These are phyloP conservation scores for Cichlasoma orientale DNA, from an alignment of 2,797 vertebrate genomes.

Conservation along the genomic window DNA sequence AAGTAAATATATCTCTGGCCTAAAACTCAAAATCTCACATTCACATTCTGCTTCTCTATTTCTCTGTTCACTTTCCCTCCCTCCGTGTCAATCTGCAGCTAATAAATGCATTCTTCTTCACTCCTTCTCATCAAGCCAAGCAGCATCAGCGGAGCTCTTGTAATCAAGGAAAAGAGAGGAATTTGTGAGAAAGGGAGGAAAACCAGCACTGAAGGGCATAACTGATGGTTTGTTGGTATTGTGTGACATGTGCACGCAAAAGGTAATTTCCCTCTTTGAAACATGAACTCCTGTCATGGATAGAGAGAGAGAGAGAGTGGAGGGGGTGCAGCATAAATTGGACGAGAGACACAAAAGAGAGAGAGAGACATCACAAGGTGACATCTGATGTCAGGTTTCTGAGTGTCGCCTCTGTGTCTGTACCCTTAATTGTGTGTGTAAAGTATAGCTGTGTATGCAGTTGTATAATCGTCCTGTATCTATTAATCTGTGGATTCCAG, in stretches of 20 bases:
- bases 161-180: slow-evolving; percentile 13
- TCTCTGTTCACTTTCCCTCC: not conserved
- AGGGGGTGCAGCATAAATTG: not conserved
- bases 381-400: slow-evolving; percentile 61
- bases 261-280: slow-evolving; percentile 51
- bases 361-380: slow-evolving; percentile 49
- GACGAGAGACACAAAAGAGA: slow-evolving; percentile 31
- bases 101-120: not conserved
- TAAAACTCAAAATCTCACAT: slow-evolving; percentile 12
- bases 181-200: not conserved
- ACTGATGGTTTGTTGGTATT: slow-evolving; percentile 43
- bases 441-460: not conserved
- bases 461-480: not conserved
- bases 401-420: slow-evolving; percentile 46
- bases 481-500: not conserved
- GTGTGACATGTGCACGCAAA: slow-evolving; percentile 37
- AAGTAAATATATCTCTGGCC: not conserved
- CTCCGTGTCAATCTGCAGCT: slow-evolving; percentile 4
- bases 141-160: slow-evolving; percentile 11
- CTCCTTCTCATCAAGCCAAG: slow-evolving; percentile 8
- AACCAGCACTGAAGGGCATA: slow-evolving; percentile 8
- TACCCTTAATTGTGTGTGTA: not conserved
- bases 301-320: no score
- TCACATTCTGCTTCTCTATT: slow-evolving; percentile 15
- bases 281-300: slow-evolving; percentile 31